These are phyloP conservation scores for Chymomyza procnemis DNA, from an alignment of 2,888 invertebrate genomes.

Conservation along the genomic window DNA sequence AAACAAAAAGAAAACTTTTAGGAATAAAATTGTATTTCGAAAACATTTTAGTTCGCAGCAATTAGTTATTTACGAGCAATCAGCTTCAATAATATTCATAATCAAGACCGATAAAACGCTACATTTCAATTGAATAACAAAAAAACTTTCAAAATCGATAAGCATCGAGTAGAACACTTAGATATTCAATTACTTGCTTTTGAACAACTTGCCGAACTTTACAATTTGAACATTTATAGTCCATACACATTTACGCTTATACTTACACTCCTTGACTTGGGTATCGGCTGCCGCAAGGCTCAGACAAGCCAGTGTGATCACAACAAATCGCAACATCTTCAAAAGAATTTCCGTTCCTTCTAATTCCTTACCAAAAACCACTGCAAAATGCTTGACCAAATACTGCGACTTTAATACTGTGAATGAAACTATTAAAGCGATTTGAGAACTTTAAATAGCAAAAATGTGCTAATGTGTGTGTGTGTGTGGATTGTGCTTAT, in stretches of 20 bases:
- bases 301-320: conserved; percentile 36
- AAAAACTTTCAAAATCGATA: too few species aligned
- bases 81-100: too few species aligned
- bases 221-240: neutral
- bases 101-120: too few species aligned
- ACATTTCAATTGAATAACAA: too few species aligned
- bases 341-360: neutral
- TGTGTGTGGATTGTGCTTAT: too few species aligned
- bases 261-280: conserved; percentile 54
- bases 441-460: conserved; percentile 51
- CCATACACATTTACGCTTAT: neutral
- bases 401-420: conserved; percentile 31
- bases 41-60: too few species aligned
- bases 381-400: conserved; percentile 6
- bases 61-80: too few species aligned
- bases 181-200: too few species aligned
- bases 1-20: too few species aligned
- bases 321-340: conserved; percentile 46
- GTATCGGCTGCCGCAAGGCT: conserved; percentile 30
- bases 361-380: neutral
- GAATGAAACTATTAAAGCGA: conserved; percentile 44
- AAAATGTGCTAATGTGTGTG: conserved; percentile 10
- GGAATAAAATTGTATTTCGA: too few species aligned
- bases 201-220: too few species aligned
- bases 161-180: too few species aligned